Evolutionary conservation across 2,888 invertebrate species (phyloP), one percentile per base, ranked within the genome.

Genomic region (Dioctria linearis): DNA sequence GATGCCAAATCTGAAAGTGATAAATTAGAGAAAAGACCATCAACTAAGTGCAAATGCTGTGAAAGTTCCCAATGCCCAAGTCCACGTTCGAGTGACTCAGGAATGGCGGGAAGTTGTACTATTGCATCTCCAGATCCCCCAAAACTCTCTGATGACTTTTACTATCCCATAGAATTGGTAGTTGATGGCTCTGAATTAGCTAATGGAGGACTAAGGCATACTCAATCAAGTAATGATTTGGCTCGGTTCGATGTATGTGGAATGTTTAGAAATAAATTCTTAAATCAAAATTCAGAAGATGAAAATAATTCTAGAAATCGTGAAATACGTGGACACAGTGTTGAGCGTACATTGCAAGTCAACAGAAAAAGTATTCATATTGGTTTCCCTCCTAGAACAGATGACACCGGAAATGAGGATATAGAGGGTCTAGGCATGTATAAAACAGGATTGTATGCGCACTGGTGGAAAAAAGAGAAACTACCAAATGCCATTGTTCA

Each of bases 391-490:
- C 78, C 83, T 2, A 40, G 54, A 42, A 5, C 49, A 13, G 46
- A 79, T 6, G 69, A 71, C 8, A n/a, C 42, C 37, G 63, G 54
- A 13, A 25, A n/a, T n/a, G 73, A 79, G 40, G 76, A 59, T 37
- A 61, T 13, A 3, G 69, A 81, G 2, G 81, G 80, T 67, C 80
- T 78, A 25, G 83, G 83, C 82, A 83, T 94, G 86, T 96, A 94
- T 89, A 94, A 94, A 82, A 95, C 95, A 69, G 95, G 95, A 86
- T 91, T 96, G 89, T 96, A 96, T 89, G 96, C 95, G 83, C 96
- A 96, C 90, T 96, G 96, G 96, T 96, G 96, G 95, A 93, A 96
- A 90, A 96, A 96, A 91, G 95, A 95, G 87, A 94, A 94, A 87
- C 91, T 95, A 87, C 95, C 95, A 83, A 91, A 91, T 87, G 92